phyloP scores from a whole-genome alignment of 2,113 vertebrate genomes.

The Podiceps cristatus region DNA sequence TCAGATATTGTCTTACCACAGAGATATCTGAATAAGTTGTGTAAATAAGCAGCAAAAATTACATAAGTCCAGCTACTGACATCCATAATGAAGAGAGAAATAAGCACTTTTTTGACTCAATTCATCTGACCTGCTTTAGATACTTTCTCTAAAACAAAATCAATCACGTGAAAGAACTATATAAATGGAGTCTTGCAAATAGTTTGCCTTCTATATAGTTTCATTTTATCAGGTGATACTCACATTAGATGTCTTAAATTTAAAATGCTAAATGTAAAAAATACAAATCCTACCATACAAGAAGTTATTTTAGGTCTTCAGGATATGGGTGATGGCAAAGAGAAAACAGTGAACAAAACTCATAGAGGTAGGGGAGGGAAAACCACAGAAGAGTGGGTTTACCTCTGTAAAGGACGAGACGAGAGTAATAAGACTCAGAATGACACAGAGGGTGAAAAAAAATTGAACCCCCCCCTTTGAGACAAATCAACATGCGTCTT shows the following conservation, averaged over 20 bases:
- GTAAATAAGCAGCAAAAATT: neutral
- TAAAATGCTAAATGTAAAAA: neutral
- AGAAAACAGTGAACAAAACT: neutral
- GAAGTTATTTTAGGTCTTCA: neutral
- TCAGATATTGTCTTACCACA: neutral
- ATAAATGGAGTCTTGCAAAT: neutral
- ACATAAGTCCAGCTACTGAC: neutral
- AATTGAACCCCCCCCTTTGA: fast-evolving
- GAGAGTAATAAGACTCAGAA: neutral
- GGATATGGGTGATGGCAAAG: neutral
- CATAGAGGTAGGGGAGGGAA: neutral
- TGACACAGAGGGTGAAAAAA: neutral
- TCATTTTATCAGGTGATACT: neutral
- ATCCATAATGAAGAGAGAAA: neutral
- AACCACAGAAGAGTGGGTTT: neutral
- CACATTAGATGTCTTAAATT: neutral
- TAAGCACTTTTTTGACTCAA: neutral
- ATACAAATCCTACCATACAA: neutral
- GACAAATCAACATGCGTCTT: neutral
- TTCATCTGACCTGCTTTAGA: neutral
- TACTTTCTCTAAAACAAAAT: neutral
- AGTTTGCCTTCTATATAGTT: neutral
- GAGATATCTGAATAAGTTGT: neutral
- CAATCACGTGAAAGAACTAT: neutral
- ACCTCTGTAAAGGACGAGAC: neutral